A percentile compares a stretch with the other conserved stretches of the same genome.
Conservation (phyloP, 2,888 invertebrate species). For the Tineola bisselliella region DNA sequence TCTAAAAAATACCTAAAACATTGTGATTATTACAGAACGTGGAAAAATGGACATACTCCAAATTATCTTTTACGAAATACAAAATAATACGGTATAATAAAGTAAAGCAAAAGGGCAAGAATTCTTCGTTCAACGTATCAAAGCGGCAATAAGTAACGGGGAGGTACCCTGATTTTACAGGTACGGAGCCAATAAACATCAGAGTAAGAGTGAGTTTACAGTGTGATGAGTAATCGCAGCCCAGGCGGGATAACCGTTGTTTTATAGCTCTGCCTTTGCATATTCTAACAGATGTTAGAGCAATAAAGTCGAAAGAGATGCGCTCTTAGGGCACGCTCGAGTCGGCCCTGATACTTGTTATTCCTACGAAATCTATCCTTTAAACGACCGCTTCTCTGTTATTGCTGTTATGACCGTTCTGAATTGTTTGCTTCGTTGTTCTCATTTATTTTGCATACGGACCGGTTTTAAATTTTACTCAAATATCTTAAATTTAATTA, state of each 20-base stretch:
- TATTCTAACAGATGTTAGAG: slow-evolving; percentile 56
- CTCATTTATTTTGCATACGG: neutral
- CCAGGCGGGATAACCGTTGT: slow-evolving; percentile 29
- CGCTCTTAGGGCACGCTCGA: slow-evolving; percentile 17
- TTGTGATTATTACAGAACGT: too few species aligned
- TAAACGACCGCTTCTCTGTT: slow-evolving; percentile 20
- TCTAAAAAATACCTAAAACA: too few species aligned
- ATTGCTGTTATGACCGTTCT: slow-evolving; percentile 2
- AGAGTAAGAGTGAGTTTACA: slow-evolving; percentile 58
- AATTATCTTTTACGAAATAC: neutral
- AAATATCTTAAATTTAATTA: neutral
- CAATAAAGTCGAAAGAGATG: slow-evolving; percentile 50
- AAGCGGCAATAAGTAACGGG: slow-evolving; percentile 33
- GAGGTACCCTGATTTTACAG: slow-evolving; percentile 46
- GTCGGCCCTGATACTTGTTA: slow-evolving; percentile 33
- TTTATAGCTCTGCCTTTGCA: slow-evolving; percentile 58
- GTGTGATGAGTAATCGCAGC: slow-evolving; percentile 41
- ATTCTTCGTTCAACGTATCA: slow-evolving; percentile 27
- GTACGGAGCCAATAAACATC: slow-evolving; percentile 55
- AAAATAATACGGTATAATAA: too few species aligned
- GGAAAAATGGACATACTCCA: neutral
- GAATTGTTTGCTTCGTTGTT: slow-evolving; percentile 4
- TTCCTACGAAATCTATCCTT: slow-evolving; percentile 39
- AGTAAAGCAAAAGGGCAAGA: neutral
- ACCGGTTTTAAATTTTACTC: neutral